Percentiles rank a stretch among this genome's conserved stretches.
phyloP scores from a whole-genome alignment of 1,140 invertebrate species.

The Apocrypta bakeri region DNA sequence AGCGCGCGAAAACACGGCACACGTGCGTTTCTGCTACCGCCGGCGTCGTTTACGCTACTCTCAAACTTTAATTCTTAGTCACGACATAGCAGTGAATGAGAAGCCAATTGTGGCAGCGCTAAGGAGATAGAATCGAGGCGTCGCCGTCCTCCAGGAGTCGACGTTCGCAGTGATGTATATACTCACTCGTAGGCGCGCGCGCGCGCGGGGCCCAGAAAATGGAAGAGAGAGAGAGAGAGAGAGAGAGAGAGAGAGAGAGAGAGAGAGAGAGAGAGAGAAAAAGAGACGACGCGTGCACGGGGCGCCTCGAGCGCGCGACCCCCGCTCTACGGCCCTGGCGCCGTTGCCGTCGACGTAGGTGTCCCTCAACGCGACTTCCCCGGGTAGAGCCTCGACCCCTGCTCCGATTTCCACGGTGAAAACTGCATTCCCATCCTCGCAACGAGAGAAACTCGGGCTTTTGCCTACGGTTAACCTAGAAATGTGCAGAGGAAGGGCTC shows the following conservation, averaged over 20 bases:
- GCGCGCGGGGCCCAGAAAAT: constrained; percentile 34
- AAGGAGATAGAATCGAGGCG: not conserved
- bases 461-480: not conserved
- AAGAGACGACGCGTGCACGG: not conserved
- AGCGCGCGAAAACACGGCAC: constrained; percentile 47
- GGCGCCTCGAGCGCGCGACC: constrained; percentile 23
- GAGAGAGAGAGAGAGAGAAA: constrained; percentile 2
- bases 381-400: not conserved
- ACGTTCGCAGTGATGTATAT: not conserved
- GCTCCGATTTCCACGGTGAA: not conserved
- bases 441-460: not conserved
- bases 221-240: constrained; percentile 8
- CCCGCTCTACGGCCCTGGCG: constrained; percentile 25
- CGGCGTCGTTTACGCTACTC: not conserved
- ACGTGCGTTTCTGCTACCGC: constrained; percentile 22
- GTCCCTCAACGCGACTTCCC: not conserved
- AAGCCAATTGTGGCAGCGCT: too few relatives aligned
- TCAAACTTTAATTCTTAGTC: not conserved
- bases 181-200: not conserved
- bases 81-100: not conserved
- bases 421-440: not conserved
- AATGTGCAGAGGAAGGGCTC: not conserved
- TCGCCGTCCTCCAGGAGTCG: constrained; percentile 1
- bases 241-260: constrained; percentile 17
- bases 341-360: constrained; percentile 3